Evolutionary conservation across 2,113 vertebrate genomes (phyloP).

Genomic region (Prietella phreatophila): DNA sequence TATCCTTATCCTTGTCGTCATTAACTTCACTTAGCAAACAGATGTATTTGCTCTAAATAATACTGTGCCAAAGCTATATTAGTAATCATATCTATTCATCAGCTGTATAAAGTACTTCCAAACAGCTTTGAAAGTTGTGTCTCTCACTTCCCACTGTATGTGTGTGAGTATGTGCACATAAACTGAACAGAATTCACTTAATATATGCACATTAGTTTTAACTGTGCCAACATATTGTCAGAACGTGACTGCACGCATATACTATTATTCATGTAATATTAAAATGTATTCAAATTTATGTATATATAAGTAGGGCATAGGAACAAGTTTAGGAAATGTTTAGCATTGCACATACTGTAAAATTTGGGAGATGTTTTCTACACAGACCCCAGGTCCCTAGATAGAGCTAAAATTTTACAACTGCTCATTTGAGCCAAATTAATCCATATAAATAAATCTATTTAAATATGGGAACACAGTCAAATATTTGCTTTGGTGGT

Average conservation of each 20-base stretch:
- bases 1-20: not conserved
- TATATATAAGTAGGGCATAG: not conserved
- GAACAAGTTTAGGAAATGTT: not conserved
- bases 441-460: slow-evolving; percentile 63
- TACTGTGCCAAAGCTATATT: not conserved
- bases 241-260: not conserved
- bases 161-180: not conserved
- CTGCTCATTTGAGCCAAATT: slow-evolving; percentile 52
- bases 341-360: slow-evolving; percentile 35
- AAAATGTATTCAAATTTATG: not conserved
- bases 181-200: not conserved
- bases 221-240: not conserved
- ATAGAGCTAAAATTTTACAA: slow-evolving; percentile 48
- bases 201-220: not conserved
- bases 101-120: not conserved
- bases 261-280: not conserved
- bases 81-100: not conserved
- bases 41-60: not conserved
- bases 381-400: slow-evolving; percentile 36
- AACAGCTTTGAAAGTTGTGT: not conserved
- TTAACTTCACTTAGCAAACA: not conserved
- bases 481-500: slow-evolving; percentile 70
- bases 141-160: not conserved
- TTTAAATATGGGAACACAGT: slow-evolving; percentile 67
- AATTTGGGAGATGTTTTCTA: slow-evolving; percentile 46